Evolutionary conservation across 2,888 invertebrate species (phyloP).

Genomic region (Sesamia inferens): DNA sequence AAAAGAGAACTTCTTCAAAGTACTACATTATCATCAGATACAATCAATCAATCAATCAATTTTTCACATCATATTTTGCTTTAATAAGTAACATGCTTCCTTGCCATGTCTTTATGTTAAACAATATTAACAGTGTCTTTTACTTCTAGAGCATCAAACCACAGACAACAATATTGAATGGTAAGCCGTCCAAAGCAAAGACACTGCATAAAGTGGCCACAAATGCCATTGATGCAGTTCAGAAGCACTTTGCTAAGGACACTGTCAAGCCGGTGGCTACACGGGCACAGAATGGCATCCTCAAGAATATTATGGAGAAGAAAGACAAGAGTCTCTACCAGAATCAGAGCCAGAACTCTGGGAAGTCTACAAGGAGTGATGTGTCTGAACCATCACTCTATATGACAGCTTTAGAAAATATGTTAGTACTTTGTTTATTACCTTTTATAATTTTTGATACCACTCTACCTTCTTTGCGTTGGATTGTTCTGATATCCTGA

Average conservation of each 20-base stretch:
- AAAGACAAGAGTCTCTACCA: conserved; percentile 74
- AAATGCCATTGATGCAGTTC: conserved; percentile 82
- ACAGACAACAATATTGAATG: conserved; percentile 75
- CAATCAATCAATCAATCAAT: background rate
- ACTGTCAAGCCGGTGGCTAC: conserved; percentile 78
- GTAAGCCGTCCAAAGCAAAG: conserved; percentile 86
- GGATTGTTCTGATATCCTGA: background rate
- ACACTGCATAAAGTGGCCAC: conserved; percentile 81
- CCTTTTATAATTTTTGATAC: background rate
- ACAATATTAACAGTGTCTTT: conserved; percentile 7
- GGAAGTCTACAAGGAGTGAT: conserved; percentile 90
- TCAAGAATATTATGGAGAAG: conserved; percentile 81
- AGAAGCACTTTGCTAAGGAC: conserved; percentile 83
- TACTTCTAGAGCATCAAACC: conserved; percentile 83
- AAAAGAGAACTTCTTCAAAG: background rate
- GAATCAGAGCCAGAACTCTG: conserved; percentile 80
- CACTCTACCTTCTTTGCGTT: background rate
- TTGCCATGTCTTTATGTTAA: background rate
- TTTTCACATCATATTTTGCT: background rate
- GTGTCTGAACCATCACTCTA: conserved; percentile 94
- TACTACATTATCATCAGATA: background rate
- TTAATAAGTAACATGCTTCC: background rate
- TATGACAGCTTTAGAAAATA: conserved; percentile 93
- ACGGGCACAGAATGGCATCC: conserved; percentile 83
- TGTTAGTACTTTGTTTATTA: conserved; percentile 85